A percentile compares a stretch with the other conserved stretches of the same genome.
These are phyloP conservation scores for Acanthacorydalis orientalis DNA, from an alignment of 2,888 invertebrate species.

Conservation along the genomic window DNA sequence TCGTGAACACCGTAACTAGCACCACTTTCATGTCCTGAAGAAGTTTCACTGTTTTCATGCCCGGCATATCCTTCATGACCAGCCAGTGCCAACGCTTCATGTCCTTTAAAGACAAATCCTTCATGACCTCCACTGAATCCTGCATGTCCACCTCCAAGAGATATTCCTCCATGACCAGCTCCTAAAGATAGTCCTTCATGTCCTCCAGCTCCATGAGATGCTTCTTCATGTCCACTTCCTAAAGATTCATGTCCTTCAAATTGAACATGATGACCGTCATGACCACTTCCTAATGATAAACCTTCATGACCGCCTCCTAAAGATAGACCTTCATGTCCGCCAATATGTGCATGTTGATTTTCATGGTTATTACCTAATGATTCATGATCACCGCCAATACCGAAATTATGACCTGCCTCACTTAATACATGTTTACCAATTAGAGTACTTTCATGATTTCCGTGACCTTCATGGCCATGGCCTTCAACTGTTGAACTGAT, in stretches of 20 bases:
- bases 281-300: no score
- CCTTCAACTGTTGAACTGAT: constrained; percentile 4
- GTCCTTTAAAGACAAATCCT: constrained; percentile 3
- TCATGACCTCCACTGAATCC: constrained; percentile 1
- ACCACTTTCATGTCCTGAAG: constrained; percentile 1
- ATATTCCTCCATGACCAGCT: constrained; percentile 2
- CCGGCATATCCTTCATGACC: constrained; percentile 5
- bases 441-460: background rate
- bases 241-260: background rate
- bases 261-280: background rate
- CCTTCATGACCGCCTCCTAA: no score
- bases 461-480: background rate
- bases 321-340: no score
- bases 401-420: background rate
- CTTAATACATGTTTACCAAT: background rate
- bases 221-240: constrained; percentile 3
- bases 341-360: no score
- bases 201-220: background rate
- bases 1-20: constrained; percentile 1
- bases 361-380: no score
- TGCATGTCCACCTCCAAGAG: background rate
- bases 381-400: background rate
- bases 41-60: constrained; percentile 2
- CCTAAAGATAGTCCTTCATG: constrained; percentile 3
- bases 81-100: background rate